These are phyloP conservation scores for Automeris io DNA, from an alignment of 2,888 invertebrate species.

Conservation along the genomic window DNA sequence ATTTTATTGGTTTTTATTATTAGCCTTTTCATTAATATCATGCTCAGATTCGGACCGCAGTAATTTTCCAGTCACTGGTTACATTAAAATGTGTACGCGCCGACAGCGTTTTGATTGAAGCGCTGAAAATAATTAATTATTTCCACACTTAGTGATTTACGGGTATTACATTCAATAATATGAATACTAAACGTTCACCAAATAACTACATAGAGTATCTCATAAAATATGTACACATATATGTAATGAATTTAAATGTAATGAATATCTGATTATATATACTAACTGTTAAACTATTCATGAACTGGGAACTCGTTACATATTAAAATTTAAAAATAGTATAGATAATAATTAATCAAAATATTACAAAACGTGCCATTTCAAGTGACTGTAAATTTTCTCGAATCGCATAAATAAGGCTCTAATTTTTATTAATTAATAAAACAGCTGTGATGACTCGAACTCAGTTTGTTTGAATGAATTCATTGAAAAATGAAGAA, in stretches of 20 bases:
- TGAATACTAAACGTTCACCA: not conserved
- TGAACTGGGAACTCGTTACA: not conserved
- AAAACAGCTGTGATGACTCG: not conserved
- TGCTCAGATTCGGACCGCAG: not conserved
- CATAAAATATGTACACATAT: not conserved
- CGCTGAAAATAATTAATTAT: constrained; percentile 1
- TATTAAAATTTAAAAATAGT: not conserved
- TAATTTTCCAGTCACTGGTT: not conserved
- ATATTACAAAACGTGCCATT: not conserved
- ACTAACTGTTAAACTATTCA: not conserved
- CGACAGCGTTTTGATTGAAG: not conserved
- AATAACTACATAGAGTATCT: not conserved
- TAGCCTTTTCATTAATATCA: too few relatives aligned
- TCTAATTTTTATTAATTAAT: not conserved
- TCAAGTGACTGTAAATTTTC: not conserved
- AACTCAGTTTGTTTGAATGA: not conserved
- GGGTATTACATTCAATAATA: not conserved
- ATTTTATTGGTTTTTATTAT: too few relatives aligned
- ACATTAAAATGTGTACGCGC: not conserved
- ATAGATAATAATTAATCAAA: not conserved
- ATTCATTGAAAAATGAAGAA: not conserved
- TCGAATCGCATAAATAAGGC: not conserved
- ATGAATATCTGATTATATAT: not conserved
- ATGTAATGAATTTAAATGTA: not conserved
- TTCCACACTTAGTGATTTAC: constrained; percentile 2